Percentiles rank a stretch among this genome's conserved stretches.
Evolutionary conservation across 2,797 vertebrate genomes (phyloP).

Genomic region (Parauchenoglanis punctatus): DNA sequence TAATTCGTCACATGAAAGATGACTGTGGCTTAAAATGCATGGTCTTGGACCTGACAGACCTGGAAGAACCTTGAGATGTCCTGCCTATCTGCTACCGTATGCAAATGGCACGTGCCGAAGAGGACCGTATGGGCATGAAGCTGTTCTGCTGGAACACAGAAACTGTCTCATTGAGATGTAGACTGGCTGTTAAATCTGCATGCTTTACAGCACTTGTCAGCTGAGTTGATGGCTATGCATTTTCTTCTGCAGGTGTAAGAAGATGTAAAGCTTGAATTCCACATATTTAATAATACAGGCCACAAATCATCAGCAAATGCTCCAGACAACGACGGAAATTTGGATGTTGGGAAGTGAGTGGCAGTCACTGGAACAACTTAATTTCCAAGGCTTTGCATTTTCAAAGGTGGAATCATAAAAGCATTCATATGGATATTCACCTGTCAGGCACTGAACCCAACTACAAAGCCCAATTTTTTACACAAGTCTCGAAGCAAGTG

Average conservation of each 20-base stretch:
- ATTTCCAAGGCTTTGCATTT: conserved; percentile 44
- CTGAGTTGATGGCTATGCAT: conserved; percentile 52
- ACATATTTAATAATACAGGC: conserved; percentile 54
- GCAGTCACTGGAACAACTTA: conserved; percentile 50
- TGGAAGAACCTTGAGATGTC: conserved; percentile 51
- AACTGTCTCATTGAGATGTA: conserved; percentile 50
- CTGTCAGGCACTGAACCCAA: conserved; percentile 30
- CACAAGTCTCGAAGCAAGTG: conserved; percentile 31
- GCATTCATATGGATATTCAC: conserved; percentile 24
- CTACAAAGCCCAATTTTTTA: conserved; percentile 17
- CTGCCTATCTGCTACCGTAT: conserved; percentile 40
- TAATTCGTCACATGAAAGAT: conserved; percentile 11
- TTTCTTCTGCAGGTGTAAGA: conserved; percentile 50
- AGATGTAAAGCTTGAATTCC: conserved; percentile 50
- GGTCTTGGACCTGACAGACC: conserved; percentile 16
- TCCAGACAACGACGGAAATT: conserved; percentile 28
- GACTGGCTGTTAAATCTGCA: conserved; percentile 54
- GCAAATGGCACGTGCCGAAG: conserved; percentile 33
- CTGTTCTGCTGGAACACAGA: conserved; percentile 42
- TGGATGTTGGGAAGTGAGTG: conserved; percentile 28
- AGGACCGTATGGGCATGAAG: conserved; percentile 22
- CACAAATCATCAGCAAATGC: conserved; percentile 50
- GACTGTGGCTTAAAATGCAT: conserved; percentile 1
- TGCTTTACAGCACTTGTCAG: conserved; percentile 60
- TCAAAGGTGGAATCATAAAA: conserved; percentile 27